Percentiles rank a stretch among this genome's conserved stretches.
Evolutionary conservation across 2,113 vertebrate genomes (phyloP).

Genomic region (Nothobranchius kuhntae): DNA sequence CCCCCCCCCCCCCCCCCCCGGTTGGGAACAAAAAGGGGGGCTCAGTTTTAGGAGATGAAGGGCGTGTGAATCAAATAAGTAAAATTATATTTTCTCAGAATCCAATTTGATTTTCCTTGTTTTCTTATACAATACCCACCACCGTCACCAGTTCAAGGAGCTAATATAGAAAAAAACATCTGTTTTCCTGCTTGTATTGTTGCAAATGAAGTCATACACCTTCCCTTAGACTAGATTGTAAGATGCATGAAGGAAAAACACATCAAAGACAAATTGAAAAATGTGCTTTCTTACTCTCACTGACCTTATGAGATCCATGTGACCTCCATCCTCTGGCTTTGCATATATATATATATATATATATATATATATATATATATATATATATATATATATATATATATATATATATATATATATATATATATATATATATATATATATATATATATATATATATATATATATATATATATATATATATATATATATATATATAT

Average conservation of each 20-base stretch:
- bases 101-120: too few species aligned
- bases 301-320: constrained; percentile 32
- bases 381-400: background rate
- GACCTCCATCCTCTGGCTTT: constrained; percentile 6
- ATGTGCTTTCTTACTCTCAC: constrained; percentile 1
- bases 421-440: too few species aligned
- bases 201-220: background rate
- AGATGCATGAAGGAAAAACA: constrained; percentile 18
- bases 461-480: background rate
- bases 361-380: background rate
- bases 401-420: background rate
- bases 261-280: constrained; percentile 24
- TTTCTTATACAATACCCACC: background rate
- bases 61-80: background rate
- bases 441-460: background rate
- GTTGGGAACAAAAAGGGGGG: constrained; percentile 11
- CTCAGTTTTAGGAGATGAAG: background rate
- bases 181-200: background rate
- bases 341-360: too few species aligned
- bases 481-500: background rate
- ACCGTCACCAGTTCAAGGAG: too few species aligned
- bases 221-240: constrained; percentile 16
- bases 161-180: too few species aligned
- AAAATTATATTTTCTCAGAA: background rate
- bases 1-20: constrained; percentile 15